Evolutionary conservation across 2,888 invertebrate genomes (phyloP), one percentile per base, ranked within the genome.

Genomic region (Adela reaumurella): DNA sequence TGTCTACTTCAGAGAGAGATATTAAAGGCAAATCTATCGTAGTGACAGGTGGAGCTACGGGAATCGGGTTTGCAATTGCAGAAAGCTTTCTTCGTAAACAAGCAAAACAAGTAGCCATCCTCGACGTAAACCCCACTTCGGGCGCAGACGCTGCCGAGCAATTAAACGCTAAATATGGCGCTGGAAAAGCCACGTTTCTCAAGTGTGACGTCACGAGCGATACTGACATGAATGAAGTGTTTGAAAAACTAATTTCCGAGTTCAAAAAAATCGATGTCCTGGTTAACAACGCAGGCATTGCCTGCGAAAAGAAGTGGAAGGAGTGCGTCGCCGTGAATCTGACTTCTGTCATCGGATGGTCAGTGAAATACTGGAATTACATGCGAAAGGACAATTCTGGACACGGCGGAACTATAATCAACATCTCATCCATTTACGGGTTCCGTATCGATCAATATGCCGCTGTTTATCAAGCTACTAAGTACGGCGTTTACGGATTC

Each of bases 321-420:
- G 53, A 59, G 24, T 55, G 55, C 49, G 56, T 70, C n/a, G 56
- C 57, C 24, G 65, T 74, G 6, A 82, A 82, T 29, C 62, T 66
- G 0, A 61, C 59, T 5, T 63, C 62, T 2, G 48, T 70, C 1
- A 57, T 66, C 3, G 63, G 65, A 43, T 71, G 81, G 56, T 74
- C 76, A 0, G 55, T 81, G n/a, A 68, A 83, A 29, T 85, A 79
- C 45, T 70, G 83, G 60, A 71, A 84, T 49, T 74, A 81, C 58
- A 81, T 85, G 81, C 70, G 82, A n/a, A 76, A 65, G 44, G 74
- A 82, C 52, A 76, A 70, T 48, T 74, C 79, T 1, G 83, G 83
- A 0, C 64, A 67, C 35, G 87, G 87, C 8, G 87, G 87, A 1
- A 77, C 81, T 1, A 80, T 88, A 45, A 71, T 88, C n/a, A 88